A percentile compares a stretch with the other conserved stretches of the same genome.
Conservation (phyloP, 2,888 invertebrate genomes). For the Bembecia ichneumoniformis region DNA sequence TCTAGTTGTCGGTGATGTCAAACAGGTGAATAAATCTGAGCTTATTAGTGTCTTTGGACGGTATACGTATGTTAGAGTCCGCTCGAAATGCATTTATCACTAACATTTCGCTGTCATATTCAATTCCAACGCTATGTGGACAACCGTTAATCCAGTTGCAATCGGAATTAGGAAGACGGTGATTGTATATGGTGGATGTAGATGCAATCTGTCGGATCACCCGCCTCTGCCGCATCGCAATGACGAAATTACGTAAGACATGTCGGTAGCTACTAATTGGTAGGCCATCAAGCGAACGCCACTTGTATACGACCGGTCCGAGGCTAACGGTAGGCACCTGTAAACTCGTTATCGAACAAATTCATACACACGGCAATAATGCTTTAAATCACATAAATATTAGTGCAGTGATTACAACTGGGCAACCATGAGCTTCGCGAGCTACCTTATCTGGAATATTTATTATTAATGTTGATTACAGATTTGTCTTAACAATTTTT, state of each 20-base stretch:
- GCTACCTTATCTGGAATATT: neutral
- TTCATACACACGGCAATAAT: conserved; percentile 31
- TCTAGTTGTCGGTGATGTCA: too few species aligned
- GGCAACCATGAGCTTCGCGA: neutral
- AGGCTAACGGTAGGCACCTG: conserved; percentile 41
- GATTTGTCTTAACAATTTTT: too few species aligned
- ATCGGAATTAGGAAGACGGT: conserved; percentile 22
- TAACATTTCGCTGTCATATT: conserved; percentile 38
- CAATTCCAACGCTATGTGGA: conserved; percentile 35
- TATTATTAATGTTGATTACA: neutral
- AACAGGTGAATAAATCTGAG: neutral
- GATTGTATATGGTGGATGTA: conserved; percentile 15
- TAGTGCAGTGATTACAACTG: conserved; percentile 20
- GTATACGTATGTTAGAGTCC: neutral
- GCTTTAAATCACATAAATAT: conserved; percentile 20
- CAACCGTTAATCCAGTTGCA: conserved; percentile 36
- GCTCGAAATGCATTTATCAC: conserved; percentile 37
- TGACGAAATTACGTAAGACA: conserved; percentile 47
- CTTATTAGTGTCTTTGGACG: neutral
- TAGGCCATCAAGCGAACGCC: conserved; percentile 27
- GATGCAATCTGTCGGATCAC: conserved; percentile 22
- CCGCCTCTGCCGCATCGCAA: conserved; percentile 21
- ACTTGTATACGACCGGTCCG: conserved; percentile 37
- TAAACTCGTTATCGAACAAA: conserved; percentile 53
- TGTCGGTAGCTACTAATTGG: conserved; percentile 53